Base-by-base conservation (phyloP, 2,113 vertebrate species). In the Xyliphius kryptos region DNA sequence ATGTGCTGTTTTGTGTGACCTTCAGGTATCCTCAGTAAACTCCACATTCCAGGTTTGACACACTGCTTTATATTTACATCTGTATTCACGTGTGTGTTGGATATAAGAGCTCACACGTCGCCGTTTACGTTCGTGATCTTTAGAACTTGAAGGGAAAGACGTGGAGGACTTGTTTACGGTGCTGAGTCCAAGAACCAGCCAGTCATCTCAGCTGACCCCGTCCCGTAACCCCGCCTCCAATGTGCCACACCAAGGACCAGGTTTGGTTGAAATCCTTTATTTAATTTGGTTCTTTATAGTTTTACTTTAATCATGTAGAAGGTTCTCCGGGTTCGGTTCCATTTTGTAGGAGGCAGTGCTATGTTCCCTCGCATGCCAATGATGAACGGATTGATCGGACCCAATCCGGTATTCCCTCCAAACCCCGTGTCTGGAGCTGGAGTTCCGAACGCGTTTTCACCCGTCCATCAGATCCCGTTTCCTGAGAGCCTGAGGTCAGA, bases 101-200 rank as follows among this genome's bases (percentile, higher is more conserved):
- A 49, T 3, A 49, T 10, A 51, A n/a, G 5, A 12, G 21, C 17
- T 32, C 26, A 32, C 26, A 32, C 26, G 26, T 32, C 26, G 4
- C 26, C 26, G 26, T 32, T 32, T 3, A 2, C 26, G 4, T 32
- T 32, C n/a, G n/a, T 43, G 5, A 3, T 4, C 10, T 60, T n/a
- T 67, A 97, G 94, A 97, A 69, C 87, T 98, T 38, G 91, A 92
- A 79, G 94, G 95, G 52, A 98, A 97, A 73, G 95, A 98, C 22
- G 95, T 98, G 16, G 96, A 97, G 82, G 95, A 98, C 65, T 71
- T 99, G 57, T 99, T 99, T 73, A 96, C 94, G 6, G 95, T 97
- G 3, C 82, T 97, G 58, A 97, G 93, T 76, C 94, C 95, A 66
- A 89, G 67, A 47, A 68, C 82, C 50, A 63, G 81, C 0, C 91